Evolutionary conservation across 1,140 invertebrate species (phyloP), one percentile per base, ranked within the genome.

Genomic region (Penaeus vannamei): DNA sequence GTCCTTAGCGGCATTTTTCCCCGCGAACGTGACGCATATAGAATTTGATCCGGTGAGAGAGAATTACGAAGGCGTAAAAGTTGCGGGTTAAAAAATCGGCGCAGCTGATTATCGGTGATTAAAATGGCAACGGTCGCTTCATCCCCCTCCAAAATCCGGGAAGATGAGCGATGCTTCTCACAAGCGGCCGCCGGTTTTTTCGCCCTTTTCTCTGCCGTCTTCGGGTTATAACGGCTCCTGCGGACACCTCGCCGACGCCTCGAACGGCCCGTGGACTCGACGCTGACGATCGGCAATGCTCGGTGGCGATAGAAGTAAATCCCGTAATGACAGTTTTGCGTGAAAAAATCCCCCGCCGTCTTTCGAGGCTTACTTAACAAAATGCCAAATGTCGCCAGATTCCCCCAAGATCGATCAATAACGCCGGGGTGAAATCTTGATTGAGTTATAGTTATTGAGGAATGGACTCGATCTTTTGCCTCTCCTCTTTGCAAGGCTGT

Each of bases 361-460:
- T 89, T 89, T 84, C 66, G 66, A 42, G 59, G 87, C 81, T 89
- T 84, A 89, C 87, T 89, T 89, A 89, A 84, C 87, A 22, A 89
- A 60, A 89, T 89, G 87, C 87, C 87, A 84, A 89, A 84, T 84
- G 82, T 76, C 87, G 87, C 87, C 69, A 76, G 87, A 66, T 36
- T 84, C 60, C 72, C 72, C 46, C 66, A 89, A 77, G 69, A 53
- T n/a, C 87, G 87, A 89, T 89, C 87, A 89, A 89, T 89, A 89
- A 89, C 87, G 60, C 81, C 36, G 42, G 36, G 64, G 53, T 53
- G 53, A 53, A 53, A 53, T 53, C 53, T 53, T 53, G 53, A 53
- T 53, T 53, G 53, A 53, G 53, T 53, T 53, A 53, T 53, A 53
- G 53, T 53, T 53, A 53, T 53, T 12, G 53, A 53, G 53, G 53